Evolutionary conservation across 2,888 invertebrate species (phyloP).

Genomic region (Trichopoda pennipes): DNA sequence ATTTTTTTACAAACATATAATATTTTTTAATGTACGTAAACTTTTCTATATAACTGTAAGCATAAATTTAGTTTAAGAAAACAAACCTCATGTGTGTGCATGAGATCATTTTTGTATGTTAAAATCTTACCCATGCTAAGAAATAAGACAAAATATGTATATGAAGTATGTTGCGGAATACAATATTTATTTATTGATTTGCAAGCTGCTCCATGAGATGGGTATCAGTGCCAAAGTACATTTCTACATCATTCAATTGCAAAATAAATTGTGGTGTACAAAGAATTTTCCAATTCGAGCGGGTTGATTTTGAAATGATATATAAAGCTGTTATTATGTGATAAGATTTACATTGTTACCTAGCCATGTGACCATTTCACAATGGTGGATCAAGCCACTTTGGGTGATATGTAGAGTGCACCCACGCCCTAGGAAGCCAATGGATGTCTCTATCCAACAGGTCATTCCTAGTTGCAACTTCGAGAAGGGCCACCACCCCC

Average conservation of each 20-base stretch:
- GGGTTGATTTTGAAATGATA: too few species aligned
- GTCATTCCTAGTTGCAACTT: too few species aligned
- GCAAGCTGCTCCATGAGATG: slow-evolving; percentile 31
- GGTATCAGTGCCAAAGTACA: slow-evolving; percentile 19
- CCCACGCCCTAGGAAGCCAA: too few species aligned
- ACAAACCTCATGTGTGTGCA: slow-evolving; percentile 39
- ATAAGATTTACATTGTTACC: too few species aligned
- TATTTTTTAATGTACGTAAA: neutral
- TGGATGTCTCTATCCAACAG: too few species aligned
- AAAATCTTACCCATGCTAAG: slow-evolving; percentile 63
- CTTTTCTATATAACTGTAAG: slow-evolving; percentile 29
- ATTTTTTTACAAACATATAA: too few species aligned
- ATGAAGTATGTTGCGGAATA: slow-evolving; percentile 47
- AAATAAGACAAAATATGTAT: slow-evolving; percentile 34
- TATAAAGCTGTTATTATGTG: too few species aligned
- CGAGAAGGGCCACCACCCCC: too few species aligned
- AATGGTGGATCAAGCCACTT: too few species aligned
- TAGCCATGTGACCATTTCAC: too few species aligned
- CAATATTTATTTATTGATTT: slow-evolving; percentile 58
- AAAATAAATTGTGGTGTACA: slow-evolving; percentile 10
- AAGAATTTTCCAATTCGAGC: too few species aligned
- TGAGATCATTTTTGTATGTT: slow-evolving; percentile 54
- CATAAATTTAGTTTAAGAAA: neutral
- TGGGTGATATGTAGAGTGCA: too few species aligned
- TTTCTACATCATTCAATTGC: slow-evolving; percentile 35